Conservation (phyloP, 1,140 invertebrate genomes). For the Pogonomyrmex barbatus region DNA sequence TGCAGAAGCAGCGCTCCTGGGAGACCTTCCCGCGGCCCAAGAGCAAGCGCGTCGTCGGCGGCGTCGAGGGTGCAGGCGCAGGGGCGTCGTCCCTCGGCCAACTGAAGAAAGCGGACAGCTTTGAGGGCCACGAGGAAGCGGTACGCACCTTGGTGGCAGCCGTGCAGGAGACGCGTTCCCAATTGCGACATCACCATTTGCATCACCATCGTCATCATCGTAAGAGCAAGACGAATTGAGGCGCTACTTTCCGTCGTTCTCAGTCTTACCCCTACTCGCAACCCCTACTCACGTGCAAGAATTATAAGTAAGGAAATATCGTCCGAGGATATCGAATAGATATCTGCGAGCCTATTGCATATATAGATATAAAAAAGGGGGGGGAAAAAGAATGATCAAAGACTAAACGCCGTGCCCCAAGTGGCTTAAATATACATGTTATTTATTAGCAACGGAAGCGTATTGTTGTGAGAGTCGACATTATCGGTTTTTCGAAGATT, state of each 20-base stretch:
- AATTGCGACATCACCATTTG: conserved; percentile 81
- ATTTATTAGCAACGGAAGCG: conserved; percentile 48
- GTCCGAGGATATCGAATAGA: conserved; percentile 31
- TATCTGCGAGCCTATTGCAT: conserved; percentile 38
- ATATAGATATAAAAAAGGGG: conserved; percentile 13
- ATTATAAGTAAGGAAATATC: conserved; percentile 2
- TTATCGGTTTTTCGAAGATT: conserved; percentile 65
- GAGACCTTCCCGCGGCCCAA: conserved; percentile 89
- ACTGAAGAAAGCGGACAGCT: conserved; percentile 89
- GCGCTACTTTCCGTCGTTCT: neutral
- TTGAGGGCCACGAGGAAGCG: conserved; percentile 91
- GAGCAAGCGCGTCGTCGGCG: conserved; percentile 77
- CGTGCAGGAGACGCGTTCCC: conserved; percentile 89
- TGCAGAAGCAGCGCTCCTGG: conserved; percentile 89
- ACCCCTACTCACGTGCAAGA: neutral
- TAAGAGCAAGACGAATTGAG: conserved; percentile 85
- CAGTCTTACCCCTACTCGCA: neutral
- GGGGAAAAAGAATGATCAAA: conserved; percentile 31
- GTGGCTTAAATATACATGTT: conserved; percentile 54
- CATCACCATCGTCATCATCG: conserved; percentile 84
- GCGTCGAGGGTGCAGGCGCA: conserved; percentile 56
- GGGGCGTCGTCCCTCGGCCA: conserved; percentile 78
- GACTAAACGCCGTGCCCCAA: conserved; percentile 37
- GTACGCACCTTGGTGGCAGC: conserved; percentile 90
- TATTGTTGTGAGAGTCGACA: conserved; percentile 57